Evolutionary conservation across 1,140 invertebrate genomes (phyloP).

Genomic region (Acyrthosiphon pisum): DNA sequence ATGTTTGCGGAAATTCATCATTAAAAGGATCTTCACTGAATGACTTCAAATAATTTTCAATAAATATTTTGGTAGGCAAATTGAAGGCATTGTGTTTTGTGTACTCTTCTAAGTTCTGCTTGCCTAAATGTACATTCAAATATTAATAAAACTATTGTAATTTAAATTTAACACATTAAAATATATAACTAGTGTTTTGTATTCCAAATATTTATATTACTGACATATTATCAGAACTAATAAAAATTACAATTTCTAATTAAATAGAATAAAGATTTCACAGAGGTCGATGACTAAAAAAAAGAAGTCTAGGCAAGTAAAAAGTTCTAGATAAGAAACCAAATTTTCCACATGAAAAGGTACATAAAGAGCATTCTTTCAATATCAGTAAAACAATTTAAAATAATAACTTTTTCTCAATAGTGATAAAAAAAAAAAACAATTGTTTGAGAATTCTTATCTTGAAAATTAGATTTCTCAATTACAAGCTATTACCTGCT

Average conservation of each 20-base stretch:
- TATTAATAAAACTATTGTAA: not conserved
- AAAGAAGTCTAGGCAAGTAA: not conserved
- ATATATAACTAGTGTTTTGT: too few species aligned
- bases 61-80: slow-evolving; percentile 46
- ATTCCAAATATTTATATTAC: not conserved
- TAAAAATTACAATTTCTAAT: not conserved
- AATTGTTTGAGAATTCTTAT: too few species aligned
- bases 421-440: too few species aligned
- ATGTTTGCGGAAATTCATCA: slow-evolving; percentile 52
- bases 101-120: slow-evolving; percentile 23
- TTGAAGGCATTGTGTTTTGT: slow-evolving; percentile 29
- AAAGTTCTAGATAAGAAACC: not conserved
- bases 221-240: too few species aligned
- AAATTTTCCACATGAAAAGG: not conserved
- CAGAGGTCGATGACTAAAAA: not conserved
- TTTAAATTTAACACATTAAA: too few species aligned
- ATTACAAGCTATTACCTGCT: too few species aligned
- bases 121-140: not conserved
- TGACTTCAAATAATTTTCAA: slow-evolving; percentile 50
- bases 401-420: not conserved
- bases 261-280: not conserved
- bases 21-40: slow-evolving; percentile 51
- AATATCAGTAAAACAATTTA: too few species aligned
- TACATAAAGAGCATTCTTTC: not conserved
- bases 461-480: too few species aligned